Percentiles rank a stretch among this genome's conserved stretches.
Evolutionary conservation across 2,888 invertebrate genomes (phyloP).

Genomic region (Parnassius glacialis): DNA sequence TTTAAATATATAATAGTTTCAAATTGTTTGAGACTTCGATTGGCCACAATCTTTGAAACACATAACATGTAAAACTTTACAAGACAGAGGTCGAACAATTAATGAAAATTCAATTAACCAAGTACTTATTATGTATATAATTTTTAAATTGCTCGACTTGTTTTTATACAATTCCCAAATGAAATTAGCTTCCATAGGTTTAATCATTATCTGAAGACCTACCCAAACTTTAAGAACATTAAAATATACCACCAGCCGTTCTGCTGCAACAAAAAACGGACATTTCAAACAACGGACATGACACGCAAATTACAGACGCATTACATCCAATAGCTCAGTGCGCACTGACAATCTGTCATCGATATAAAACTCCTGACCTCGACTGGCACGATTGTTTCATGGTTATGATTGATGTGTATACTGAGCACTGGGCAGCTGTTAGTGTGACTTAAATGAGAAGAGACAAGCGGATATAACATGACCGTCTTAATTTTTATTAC

Average conservation of each 20-base stretch:
- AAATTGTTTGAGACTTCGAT: too few relatives aligned
- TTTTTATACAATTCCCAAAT: too few relatives aligned
- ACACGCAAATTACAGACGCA: constrained; percentile 30
- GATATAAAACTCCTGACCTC: constrained; percentile 33
- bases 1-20: too few relatives aligned
- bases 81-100: too few relatives aligned
- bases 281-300: constrained; percentile 18
- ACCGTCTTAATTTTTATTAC: too few relatives aligned
- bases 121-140: too few relatives aligned
- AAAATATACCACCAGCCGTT: neutral
- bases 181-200: neutral
- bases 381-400: constrained; percentile 34
- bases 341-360: constrained; percentile 36
- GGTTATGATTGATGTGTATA: constrained; percentile 32
- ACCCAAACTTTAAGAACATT: constrained; percentile 2
- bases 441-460: constrained; percentile 5
- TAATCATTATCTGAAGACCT: neutral
- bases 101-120: too few relatives aligned
- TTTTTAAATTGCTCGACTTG: too few relatives aligned
- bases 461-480: constrained; percentile 8
- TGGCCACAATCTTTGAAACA: too few relatives aligned
- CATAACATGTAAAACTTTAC: too few relatives aligned
- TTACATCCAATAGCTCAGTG: constrained; percentile 28
- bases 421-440: constrained; percentile 21
- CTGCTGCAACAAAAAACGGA: constrained; percentile 13